These are phyloP conservation scores for Drosophila nasuta DNA, from an alignment of 1,140 invertebrate species.

Conservation along the genomic window DNA sequence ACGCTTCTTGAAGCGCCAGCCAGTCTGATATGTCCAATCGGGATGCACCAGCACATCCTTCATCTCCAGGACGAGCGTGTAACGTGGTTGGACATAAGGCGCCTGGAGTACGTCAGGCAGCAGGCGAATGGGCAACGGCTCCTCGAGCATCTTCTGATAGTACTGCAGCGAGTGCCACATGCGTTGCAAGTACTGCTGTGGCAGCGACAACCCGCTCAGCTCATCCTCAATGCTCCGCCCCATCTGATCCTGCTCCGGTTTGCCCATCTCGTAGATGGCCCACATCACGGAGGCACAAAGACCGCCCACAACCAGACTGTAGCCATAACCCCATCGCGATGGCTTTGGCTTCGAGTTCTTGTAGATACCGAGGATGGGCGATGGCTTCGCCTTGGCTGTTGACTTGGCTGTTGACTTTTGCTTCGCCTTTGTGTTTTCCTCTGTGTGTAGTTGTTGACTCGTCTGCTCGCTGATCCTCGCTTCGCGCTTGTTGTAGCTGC, in stretches of 20 bases:
- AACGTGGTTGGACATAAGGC: constrained; percentile 98
- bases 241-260: constrained; percentile 89
- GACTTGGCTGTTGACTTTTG: neutral
- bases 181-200: constrained; percentile 90
- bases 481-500: neutral
- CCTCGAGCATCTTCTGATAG: constrained; percentile 94
- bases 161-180: constrained; percentile 91
- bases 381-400: neutral
- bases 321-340: constrained; percentile 16
- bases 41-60: constrained; percentile 98
- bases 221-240: constrained; percentile 92
- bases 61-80: constrained; percentile 98
- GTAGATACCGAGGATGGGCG: neutral
- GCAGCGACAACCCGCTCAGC: constrained; percentile 89
- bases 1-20: constrained; percentile 96
- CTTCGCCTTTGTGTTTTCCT: neutral
- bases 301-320: constrained; percentile 84
- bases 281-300: constrained; percentile 85
- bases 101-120: constrained; percentile 96
- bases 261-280: constrained; percentile 89
- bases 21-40: constrained; percentile 96
- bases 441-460: neutral
- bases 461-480: neutral
- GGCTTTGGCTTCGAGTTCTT: neutral
- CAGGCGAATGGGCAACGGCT: constrained; percentile 96